Conservation (phyloP, 1,140 invertebrate genomes). For the Stegodyphus dumicola region DNA sequence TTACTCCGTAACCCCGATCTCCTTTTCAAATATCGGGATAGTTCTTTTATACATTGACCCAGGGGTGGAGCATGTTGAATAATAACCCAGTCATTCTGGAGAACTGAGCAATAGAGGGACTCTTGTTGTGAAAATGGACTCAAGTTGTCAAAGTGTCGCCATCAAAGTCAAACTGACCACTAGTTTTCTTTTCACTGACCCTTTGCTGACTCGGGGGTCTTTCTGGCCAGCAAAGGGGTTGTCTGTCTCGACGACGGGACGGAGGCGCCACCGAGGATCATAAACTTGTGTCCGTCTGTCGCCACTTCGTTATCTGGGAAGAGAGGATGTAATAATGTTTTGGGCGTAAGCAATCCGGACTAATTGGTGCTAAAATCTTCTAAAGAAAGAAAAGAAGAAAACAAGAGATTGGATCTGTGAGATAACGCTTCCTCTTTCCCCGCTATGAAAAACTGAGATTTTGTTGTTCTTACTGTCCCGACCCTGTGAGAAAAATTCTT, state of each 20-base stretch:
- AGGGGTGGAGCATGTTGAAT: background rate
- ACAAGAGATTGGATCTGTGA: background rate
- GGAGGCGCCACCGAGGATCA: slow-evolving; percentile 3
- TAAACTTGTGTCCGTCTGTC: slow-evolving; percentile 30
- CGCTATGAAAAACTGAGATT: too few species aligned
- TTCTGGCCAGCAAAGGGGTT: background rate
- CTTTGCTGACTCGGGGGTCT: background rate
- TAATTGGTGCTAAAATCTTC: slow-evolving; percentile 38
- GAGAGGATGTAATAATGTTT: slow-evolving; percentile 20
- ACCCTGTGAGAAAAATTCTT: too few species aligned
- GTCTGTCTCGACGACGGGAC: slow-evolving; percentile 1
- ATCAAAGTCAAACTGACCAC: slow-evolving; percentile 23
- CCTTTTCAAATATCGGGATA: background rate
- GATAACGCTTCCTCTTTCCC: background rate
- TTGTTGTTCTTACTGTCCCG: too few species aligned
- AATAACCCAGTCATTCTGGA: background rate
- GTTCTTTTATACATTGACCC: too few species aligned
- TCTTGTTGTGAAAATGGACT: slow-evolving; percentile 28
- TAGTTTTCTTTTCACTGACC: background rate
- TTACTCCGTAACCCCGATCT: background rate
- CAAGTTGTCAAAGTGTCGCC: slow-evolving; percentile 32
- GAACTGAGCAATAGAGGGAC: background rate
- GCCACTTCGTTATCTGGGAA: slow-evolving; percentile 37
- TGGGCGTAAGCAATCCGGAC: slow-evolving; percentile 26
- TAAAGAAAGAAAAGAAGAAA: background rate